Evolutionary conservation across 2,113 vertebrate genomes (phyloP), one percentile per base, ranked within the genome.

Genomic region (Chrysemys picta): DNA sequence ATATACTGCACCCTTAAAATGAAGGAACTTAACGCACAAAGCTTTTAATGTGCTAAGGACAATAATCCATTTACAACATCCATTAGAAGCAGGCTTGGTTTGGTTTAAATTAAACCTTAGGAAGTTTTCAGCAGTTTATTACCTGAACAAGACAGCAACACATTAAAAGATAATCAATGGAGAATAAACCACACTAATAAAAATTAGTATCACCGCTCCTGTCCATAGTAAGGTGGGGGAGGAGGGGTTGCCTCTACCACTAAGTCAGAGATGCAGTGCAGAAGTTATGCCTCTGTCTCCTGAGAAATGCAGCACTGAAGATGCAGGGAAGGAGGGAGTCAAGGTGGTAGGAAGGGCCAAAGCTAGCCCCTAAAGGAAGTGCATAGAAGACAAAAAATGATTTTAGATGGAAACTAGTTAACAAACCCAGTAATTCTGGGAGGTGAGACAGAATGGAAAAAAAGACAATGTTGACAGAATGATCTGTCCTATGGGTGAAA

Each of bases 101-200:
- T 76, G 21, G 10, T 45, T 42, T 42, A 95, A 95, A 97, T 96
- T 96, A 92, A 84, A 93, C 87, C 82, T 93, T 94, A 88, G 62
- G 52, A 82, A 62, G 85, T 91, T 95, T 95, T 89, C 6, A 0
- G 53, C 89, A 94, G 56, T 93, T 94, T 94, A 96, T 95, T 97
- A 95, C 91, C 87, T 84, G 85, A 96, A 96, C 89, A 94, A 96
- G 95, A 94, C 87, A 96, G 87, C 54, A 96, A 87, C 81, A 84
- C 90, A 94, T 93, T 96, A 95, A 96, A 96, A 96, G 93, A 96
- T 91, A 96, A 97, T 96, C 95, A 95, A 94, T 95, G 90, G 45
- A 89, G 85, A 94, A 94, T 89, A 95, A 95, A 95, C 45, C 85
- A 93, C 82, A 84, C 47, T 16, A 31, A 0, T 96, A 96, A 97